Conservation (phyloP, 2,113 vertebrate species). For the Serinus canaria region DNA sequence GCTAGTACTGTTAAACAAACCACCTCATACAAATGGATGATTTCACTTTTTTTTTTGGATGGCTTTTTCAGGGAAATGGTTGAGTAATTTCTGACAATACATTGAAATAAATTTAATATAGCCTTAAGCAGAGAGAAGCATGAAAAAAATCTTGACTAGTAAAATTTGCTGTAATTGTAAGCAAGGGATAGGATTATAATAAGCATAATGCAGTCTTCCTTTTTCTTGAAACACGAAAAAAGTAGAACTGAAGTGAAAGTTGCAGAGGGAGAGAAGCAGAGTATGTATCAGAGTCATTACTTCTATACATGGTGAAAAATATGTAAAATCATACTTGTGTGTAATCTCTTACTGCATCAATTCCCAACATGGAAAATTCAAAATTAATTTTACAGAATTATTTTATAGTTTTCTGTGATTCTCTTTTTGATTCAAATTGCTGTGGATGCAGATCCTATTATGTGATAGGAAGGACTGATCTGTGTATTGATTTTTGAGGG, state of each 20-base stretch:
- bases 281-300: background rate
- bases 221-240: background rate
- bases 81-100: background rate
- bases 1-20: background rate
- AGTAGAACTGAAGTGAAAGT: background rate
- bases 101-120: background rate
- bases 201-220: background rate
- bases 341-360: background rate
- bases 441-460: background rate
- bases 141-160: background rate
- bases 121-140: background rate
- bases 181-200: background rate
- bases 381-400: background rate
- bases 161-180: background rate
- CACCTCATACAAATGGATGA: background rate
- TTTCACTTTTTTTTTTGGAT: background rate
- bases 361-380: background rate
- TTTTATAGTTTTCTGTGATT: background rate
- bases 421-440: background rate
- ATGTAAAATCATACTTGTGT: background rate
- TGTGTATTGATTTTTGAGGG: background rate
- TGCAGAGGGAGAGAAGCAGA: background rate
- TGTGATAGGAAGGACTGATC: background rate
- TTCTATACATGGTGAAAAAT: background rate
- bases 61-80: background rate